Conservation (phyloP, 1,140 invertebrate species). For the Anthonomus grandis region DNA sequence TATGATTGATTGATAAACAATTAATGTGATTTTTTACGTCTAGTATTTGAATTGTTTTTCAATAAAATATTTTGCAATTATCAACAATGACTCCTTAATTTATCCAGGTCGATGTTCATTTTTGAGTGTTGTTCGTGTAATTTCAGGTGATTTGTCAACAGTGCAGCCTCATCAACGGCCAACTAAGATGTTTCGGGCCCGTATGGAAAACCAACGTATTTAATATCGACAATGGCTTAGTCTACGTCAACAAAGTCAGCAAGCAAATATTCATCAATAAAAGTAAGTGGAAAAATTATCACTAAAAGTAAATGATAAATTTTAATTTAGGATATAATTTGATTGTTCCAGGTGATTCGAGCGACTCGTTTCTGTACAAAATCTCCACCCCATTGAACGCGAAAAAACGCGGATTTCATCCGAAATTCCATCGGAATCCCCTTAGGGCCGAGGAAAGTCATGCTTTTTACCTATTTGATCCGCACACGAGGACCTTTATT, state of each 20-base stretch:
- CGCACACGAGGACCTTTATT: conserved; percentile 22
- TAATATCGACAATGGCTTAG: background rate
- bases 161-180: conserved; percentile 3
- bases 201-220: conserved; percentile 11
- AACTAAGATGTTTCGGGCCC: conserved; percentile 2
- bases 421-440: background rate
- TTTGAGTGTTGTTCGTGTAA: background rate
- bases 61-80: too few species aligned
- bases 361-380: conserved; percentile 19
- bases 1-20: too few species aligned
- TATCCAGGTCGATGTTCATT: too few species aligned
- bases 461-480: conserved; percentile 25
- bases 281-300: conserved; percentile 1
- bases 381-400: conserved; percentile 14
- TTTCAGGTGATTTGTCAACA: conserved; percentile 12
- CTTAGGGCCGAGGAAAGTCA: background rate
- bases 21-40: too few species aligned
- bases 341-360: conserved; percentile 4
- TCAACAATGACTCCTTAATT: too few species aligned
- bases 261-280: conserved; percentile 1
- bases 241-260: background rate
- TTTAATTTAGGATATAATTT: background rate
- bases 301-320: conserved; percentile 3
- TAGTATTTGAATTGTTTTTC: too few species aligned
- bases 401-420: background rate